These are phyloP conservation scores for Mellivora capensis DNA, from an alignment of 2,113 vertebrate species.

Conservation along the genomic window DNA sequence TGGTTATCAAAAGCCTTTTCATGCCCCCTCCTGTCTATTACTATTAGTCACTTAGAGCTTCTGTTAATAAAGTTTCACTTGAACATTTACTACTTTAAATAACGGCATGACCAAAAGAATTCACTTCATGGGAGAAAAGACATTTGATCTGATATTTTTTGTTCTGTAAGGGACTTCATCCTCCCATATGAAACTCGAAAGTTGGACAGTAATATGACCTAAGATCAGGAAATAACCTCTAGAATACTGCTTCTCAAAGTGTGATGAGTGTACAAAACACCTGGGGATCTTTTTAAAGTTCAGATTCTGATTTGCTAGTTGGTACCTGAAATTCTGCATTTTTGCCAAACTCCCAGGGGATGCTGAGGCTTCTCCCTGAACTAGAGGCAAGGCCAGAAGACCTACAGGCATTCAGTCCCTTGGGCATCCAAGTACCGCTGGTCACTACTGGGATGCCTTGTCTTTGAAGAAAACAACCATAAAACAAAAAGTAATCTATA, in stretches of 20 bases:
- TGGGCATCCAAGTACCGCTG: not conserved
- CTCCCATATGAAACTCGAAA: not conserved
- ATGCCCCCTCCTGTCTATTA: not conserved
- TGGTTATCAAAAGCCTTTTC: not conserved
- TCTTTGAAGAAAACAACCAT: not conserved
- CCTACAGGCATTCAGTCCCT: not conserved
- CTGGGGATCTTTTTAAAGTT: constrained; percentile 9
- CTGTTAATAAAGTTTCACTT: constrained; percentile 32
- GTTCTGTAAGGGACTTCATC: not conserved
- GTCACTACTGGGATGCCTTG: not conserved
- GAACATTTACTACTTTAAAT: constrained; percentile 19
- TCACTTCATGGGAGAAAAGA: not conserved
- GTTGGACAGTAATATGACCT: not conserved
- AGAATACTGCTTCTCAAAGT: not conserved
- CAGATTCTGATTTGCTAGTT: not conserved
- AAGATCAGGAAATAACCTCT: constrained; percentile 7
- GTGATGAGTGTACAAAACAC: not conserved
- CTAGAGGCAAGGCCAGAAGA: not conserved
- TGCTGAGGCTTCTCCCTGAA: not conserved
- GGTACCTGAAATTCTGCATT: not conserved
- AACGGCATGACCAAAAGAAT: not conserved
- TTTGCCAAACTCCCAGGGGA: not conserved
- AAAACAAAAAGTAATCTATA: not conserved
- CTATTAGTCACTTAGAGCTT: not conserved
- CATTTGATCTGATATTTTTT: not conserved